A percentile compares a stretch with the other conserved stretches of the same genome.
These are phyloP conservation scores for Meteorus colon DNA, from an alignment of 2,888 invertebrate species.

Conservation along the genomic window DNA sequence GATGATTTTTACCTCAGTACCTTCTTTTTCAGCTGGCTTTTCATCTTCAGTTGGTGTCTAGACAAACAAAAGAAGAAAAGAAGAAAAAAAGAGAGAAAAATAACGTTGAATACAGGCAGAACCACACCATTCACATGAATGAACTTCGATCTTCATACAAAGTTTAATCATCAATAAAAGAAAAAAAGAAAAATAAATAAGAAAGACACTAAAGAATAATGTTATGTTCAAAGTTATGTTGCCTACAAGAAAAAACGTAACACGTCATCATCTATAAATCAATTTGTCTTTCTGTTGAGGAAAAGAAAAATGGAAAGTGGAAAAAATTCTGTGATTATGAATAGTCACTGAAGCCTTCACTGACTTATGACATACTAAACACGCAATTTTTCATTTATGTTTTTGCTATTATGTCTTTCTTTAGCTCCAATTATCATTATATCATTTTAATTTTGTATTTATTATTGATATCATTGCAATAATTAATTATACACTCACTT, in stretches of 20 bases:
- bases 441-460: neutral
- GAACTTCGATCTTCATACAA: neutral
- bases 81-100: neutral
- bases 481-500: slow-evolving; percentile 47
- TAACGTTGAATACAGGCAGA: neutral
- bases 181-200: slow-evolving; percentile 1
- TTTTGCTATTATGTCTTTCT: too few species aligned
- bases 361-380: too few species aligned
- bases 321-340: neutral
- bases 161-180: neutral
- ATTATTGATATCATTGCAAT: neutral
- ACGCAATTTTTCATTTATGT: too few species aligned
- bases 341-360: too few species aligned
- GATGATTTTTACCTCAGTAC: neutral
- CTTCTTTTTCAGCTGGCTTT: neutral
- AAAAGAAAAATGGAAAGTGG: neutral
- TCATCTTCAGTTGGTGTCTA: neutral
- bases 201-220: slow-evolving; percentile 1
- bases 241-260: neutral
- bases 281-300: neutral
- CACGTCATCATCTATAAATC: neutral
- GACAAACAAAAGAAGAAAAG: neutral
- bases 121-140: neutral
- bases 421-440: neutral
- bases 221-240: neutral